Conservation (phyloP, 2,888 invertebrate genomes). For the Hemicrepidius hirtus region DNA sequence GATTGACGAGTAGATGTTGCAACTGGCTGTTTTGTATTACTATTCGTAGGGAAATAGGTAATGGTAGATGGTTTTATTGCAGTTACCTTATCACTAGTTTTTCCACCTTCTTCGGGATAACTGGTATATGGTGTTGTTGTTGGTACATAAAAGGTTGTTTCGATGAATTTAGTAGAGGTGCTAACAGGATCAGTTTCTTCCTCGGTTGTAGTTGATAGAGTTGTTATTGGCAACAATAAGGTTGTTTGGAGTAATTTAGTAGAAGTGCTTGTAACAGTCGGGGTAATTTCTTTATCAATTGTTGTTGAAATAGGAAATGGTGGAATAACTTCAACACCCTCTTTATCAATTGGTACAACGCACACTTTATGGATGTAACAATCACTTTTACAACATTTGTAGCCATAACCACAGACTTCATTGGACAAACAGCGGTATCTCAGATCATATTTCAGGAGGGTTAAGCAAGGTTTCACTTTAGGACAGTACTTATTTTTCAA, state of each 20-base stretch:
- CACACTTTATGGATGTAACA: constrained; percentile 45
- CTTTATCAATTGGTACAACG: constrained; percentile 22
- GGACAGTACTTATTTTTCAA: constrained; percentile 26
- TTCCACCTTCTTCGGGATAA: neutral
- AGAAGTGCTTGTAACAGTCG: neutral
- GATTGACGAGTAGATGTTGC: too few species aligned
- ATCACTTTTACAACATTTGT: constrained; percentile 40
- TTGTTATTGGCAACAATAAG: too few species aligned
- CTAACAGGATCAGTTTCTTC: neutral
- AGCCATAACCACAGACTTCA: constrained; percentile 22
- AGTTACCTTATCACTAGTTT: neutral
- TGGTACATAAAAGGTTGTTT: too few species aligned
- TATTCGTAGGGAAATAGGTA: too few species aligned
- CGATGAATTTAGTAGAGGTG: neutral
- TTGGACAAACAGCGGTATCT: constrained; percentile 35
- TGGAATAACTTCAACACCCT: constrained; percentile 5
- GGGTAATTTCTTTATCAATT: neutral
- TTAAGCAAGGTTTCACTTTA: constrained; percentile 10
- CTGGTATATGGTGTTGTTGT: neutral
- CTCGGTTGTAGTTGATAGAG: neutral
- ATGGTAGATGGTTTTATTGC: neutral
- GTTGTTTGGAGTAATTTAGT: neutral
- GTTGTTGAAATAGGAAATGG: neutral
- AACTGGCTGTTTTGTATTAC: too few species aligned
- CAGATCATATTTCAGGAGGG: constrained; percentile 28